A percentile compares a stretch with the other conserved stretches of the same genome.
phyloP scores from a whole-genome alignment of 2,113 vertebrate species.

The Calonectris borealis region DNA sequence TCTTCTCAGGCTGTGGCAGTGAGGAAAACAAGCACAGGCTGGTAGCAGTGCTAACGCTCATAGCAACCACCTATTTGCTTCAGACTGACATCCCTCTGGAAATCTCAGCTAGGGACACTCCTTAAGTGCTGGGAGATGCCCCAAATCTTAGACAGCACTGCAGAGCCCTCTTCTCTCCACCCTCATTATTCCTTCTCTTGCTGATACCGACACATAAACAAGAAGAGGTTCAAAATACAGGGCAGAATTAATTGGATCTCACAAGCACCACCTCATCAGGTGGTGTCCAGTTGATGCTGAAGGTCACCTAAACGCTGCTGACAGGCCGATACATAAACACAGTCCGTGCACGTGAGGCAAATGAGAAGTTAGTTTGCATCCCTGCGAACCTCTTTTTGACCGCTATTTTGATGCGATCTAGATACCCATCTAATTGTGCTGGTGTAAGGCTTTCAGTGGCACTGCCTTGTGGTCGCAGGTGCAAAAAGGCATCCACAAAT shows the following conservation, averaged over 20 bases:
- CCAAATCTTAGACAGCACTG: neutral
- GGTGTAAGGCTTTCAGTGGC: neutral
- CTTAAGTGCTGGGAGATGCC: neutral
- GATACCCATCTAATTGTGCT: neutral
- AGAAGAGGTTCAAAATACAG: neutral
- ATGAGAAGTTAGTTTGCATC: neutral
- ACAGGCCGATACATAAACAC: neutral
- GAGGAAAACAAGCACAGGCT: neutral
- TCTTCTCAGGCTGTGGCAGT: neutral
- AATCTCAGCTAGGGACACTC: neutral
- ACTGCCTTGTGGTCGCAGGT: neutral
- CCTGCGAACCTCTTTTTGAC: neutral
- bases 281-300: neutral
- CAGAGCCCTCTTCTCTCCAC: neutral
- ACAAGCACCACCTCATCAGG: neutral
- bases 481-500: neutral
- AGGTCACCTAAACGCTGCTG: neutral
- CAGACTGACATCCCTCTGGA: neutral
- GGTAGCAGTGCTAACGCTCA: neutral
- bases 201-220: neutral
- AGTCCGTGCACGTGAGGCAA: rapidly evolving
- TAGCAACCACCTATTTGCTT: neutral
- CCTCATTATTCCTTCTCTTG: neutral
- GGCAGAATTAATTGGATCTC: neutral
- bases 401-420: neutral